Percentiles rank a stretch among this genome's conserved stretches.
These are phyloP conservation scores for Poeciliopsis presidionis DNA, from an alignment of 2,797 vertebrate species.

Conservation along the genomic window DNA sequence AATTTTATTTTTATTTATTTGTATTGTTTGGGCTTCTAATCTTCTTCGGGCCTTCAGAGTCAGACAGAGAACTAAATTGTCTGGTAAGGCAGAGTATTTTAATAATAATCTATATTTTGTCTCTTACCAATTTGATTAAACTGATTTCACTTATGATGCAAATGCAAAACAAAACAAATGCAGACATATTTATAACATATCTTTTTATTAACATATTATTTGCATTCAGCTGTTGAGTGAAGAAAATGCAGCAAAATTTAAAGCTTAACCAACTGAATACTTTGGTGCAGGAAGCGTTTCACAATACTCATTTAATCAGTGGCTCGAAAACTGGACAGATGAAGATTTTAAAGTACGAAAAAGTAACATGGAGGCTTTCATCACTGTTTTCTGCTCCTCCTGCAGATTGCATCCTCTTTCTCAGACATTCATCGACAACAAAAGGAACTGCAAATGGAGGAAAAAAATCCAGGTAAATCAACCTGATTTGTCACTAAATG, in stretches of 20 bases:
- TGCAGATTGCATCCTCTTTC: conserved; percentile 5
- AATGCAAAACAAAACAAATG: background rate
- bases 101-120: background rate
- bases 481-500: background rate
- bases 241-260: conserved; percentile 30
- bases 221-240: conserved; percentile 21
- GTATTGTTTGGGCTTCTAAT: no score
- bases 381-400: conserved; percentile 36
- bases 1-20: background rate
- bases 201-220: conserved; percentile 40
- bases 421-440: conserved; percentile 83
- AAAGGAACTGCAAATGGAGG: conserved; percentile 72
- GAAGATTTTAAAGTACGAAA: conserved; percentile 7
- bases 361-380: background rate
- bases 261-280: conserved; percentile 3
- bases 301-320: conserved; percentile 14
- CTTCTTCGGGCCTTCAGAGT: no score
- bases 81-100: background rate
- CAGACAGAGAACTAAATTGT: background rate
- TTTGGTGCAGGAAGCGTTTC: conserved; percentile 7
- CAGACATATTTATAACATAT: background rate
- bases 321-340: background rate
- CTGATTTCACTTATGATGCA: background rate
- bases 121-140: background rate
- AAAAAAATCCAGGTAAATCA: background rate